phyloP scores from a whole-genome alignment of 2,113 vertebrate genomes.

The Cyphomyrus discorhynchus region DNA sequence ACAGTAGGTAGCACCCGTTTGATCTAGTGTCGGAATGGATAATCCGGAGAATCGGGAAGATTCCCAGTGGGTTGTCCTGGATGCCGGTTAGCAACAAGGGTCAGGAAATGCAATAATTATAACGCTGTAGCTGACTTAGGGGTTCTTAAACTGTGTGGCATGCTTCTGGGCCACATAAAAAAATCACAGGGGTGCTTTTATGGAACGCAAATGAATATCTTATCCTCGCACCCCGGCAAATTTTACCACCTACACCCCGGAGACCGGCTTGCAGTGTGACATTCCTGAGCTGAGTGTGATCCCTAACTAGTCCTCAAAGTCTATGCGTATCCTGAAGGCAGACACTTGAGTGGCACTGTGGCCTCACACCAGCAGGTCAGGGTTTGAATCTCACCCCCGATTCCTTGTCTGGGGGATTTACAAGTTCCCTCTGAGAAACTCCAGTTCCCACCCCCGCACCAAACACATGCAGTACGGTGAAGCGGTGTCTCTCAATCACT shows the following conservation, averaged over 20 bases:
- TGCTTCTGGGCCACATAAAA: not conserved
- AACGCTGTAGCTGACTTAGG: not conserved
- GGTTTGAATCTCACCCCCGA: not conserved
- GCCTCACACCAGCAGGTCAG: not conserved
- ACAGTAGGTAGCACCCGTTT: not conserved
- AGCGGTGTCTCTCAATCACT: not conserved
- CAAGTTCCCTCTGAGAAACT: not conserved
- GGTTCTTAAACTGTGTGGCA: not conserved
- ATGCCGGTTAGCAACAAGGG: not conserved
- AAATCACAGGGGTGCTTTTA: not conserved
- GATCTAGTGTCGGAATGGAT: not conserved
- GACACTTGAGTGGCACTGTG: not conserved
- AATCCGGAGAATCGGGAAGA: not conserved
- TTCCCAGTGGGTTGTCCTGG: not conserved
- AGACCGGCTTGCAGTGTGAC: not conserved
- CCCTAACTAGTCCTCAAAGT: not conserved
- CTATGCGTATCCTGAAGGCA: not conserved
- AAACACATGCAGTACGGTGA: not conserved
- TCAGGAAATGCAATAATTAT: not conserved
- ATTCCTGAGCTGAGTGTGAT: not conserved
- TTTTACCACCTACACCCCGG: not conserved
- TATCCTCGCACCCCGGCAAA: not conserved
- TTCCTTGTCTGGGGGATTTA: not conserved
- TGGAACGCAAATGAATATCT: not conserved
- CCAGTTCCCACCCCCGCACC: not conserved